Conservation (phyloP, 2,888 invertebrate species). For the Drosophila kanekoi region DNA sequence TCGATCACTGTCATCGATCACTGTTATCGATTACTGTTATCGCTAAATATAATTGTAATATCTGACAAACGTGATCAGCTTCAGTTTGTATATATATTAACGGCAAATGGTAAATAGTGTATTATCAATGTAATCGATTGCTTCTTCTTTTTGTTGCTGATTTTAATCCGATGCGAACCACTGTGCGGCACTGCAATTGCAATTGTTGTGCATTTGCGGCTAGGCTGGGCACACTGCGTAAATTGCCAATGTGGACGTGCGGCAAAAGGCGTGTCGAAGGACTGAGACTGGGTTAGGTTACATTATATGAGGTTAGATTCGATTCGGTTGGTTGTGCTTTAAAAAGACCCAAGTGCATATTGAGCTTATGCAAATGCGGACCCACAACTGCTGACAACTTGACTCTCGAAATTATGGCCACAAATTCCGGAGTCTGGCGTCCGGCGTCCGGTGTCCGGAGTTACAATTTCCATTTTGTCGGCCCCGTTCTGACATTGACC, state of each 20-base stretch:
- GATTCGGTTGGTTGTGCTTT: slow-evolving; percentile 5
- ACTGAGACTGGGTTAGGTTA: slow-evolving; percentile 1
- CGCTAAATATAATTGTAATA: no score
- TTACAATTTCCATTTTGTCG: slow-evolving; percentile 30
- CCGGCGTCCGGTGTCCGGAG: slow-evolving; percentile 7
- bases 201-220: slow-evolving; percentile 36
- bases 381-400: slow-evolving; percentile 48
- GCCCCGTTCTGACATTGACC: slow-evolving; percentile 32
- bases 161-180: not conserved
- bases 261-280: slow-evolving; percentile 1
- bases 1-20: no score
- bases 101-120: no score
- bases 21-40: no score
- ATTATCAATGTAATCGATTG: no score
- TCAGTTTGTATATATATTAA: no score
- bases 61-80: no score
- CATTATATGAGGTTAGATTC: slow-evolving; percentile 11
- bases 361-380: slow-evolving; percentile 47
- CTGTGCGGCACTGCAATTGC: slow-evolving; percentile 8
- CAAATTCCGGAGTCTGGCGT: slow-evolving; percentile 45
- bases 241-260: slow-evolving; percentile 32
- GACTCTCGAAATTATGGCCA: slow-evolving; percentile 52
- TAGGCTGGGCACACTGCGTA: slow-evolving; percentile 20
- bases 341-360: slow-evolving; percentile 24
- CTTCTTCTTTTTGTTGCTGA: no score